A percentile compares a stretch with the other conserved stretches of the same genome.
Evolutionary conservation across 2,113 vertebrate species (phyloP).

Genomic region (Picathartes gymnocephalus): DNA sequence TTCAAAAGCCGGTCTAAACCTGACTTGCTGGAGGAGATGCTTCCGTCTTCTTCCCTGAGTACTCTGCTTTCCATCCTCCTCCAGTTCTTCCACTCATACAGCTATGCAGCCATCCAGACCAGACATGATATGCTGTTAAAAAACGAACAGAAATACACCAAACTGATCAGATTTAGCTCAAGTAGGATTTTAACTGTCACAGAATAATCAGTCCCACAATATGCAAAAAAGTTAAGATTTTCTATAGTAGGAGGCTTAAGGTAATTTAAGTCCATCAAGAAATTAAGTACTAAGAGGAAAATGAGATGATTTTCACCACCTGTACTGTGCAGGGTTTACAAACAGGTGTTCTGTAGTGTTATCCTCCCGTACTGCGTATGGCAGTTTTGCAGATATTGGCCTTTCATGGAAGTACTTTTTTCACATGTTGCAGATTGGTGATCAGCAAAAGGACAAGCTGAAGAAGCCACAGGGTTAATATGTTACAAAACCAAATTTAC

Average conservation of each 20-base stretch:
- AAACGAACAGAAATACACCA: neutral
- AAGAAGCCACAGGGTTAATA: neutral
- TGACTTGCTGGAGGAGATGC: neutral
- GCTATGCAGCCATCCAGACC: neutral
- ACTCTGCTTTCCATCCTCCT: neutral
- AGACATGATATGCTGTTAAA: neutral
- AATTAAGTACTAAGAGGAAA: neutral
- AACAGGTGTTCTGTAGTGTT: neutral
- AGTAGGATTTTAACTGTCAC: neutral
- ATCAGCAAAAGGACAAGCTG: neutral
- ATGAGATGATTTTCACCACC: neutral
- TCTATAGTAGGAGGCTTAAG: neutral
- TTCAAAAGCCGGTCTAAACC: neutral
- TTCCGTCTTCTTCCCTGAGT: neutral
- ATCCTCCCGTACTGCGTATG: fast-evolving
- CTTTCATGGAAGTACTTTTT: neutral
- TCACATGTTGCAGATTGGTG: neutral
- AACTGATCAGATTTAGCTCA: neutral
- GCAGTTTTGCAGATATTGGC: neutral
- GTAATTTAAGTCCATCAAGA: neutral
- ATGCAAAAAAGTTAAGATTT: neutral
- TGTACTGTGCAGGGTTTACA: neutral
- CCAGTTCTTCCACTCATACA: neutral
- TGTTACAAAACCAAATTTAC: neutral
- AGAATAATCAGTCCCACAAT: neutral